Conservation (phyloP, 2,113 vertebrate genomes). For the Hemichromis elongatus region DNA sequence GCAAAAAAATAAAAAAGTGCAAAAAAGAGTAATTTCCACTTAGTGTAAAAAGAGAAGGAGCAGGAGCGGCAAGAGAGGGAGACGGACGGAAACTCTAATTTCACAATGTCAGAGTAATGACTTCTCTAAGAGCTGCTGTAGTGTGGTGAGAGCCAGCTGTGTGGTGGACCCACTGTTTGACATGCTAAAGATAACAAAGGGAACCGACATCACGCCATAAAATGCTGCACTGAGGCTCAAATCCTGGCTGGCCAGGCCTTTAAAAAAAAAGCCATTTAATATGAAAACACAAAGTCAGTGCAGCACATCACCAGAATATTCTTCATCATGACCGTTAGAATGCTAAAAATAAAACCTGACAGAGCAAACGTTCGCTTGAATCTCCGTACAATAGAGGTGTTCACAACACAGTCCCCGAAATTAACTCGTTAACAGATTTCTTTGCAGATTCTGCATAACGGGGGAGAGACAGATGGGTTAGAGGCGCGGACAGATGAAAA, state of each 20-base stretch:
- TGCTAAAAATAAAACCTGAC: neutral
- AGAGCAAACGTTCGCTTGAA: neutral
- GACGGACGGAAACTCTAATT: constrained; percentile 20
- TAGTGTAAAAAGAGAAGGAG: neutral
- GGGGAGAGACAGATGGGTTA: constrained; percentile 20
- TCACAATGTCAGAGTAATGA: constrained; percentile 38
- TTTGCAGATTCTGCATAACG: neutral
- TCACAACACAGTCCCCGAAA: neutral
- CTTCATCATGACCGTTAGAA: neutral
- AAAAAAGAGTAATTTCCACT: neutral
- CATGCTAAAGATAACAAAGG: constrained; percentile 48
- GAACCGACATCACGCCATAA: neutral
- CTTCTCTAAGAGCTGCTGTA: constrained; percentile 17
- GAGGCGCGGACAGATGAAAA: constrained; percentile 43
- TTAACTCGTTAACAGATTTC: constrained; percentile 25
- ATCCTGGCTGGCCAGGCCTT: constrained; percentile 11
- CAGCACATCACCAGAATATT: neutral
- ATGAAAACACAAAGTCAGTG: neutral
- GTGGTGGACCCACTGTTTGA: constrained; percentile 43
- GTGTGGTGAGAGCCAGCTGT: constrained; percentile 45
- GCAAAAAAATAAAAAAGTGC: neutral
- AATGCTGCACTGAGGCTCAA: neutral
- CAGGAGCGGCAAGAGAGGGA: neutral
- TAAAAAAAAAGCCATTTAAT: constrained; percentile 1
- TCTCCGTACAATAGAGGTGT: neutral